Conservation (phyloP, 2,113 vertebrate species). For the Prolemur simus region DNA sequence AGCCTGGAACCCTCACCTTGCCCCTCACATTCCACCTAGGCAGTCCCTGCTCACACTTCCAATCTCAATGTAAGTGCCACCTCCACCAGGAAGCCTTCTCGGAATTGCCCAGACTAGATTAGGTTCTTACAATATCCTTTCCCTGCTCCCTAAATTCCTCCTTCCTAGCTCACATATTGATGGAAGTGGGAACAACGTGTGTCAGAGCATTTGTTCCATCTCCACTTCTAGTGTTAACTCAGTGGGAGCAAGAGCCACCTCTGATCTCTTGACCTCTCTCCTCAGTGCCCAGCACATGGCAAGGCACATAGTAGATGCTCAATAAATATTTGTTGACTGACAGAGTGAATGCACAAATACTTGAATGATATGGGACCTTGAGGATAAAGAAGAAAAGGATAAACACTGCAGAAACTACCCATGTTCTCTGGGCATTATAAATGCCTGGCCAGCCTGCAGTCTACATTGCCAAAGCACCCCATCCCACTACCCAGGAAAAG, state of each 20-base stretch:
- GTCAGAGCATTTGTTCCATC: not conserved
- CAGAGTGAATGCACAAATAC: not conserved
- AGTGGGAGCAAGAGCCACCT: not conserved
- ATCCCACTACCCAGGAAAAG: not conserved
- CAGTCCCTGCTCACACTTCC: not conserved
- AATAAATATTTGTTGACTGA: not conserved
- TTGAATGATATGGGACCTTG: not conserved
- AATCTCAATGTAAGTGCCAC: not conserved
- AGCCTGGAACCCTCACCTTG: not conserved
- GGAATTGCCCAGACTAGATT: not conserved
- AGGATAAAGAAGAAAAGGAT: not conserved
- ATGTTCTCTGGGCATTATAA: not conserved
- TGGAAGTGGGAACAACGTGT: fast-evolving
- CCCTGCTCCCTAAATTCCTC: not conserved
- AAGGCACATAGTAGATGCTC: not conserved
- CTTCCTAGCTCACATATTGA: not conserved
- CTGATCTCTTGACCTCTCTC: not conserved
- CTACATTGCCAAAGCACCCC: fast-evolving
- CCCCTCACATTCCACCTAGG: not conserved
- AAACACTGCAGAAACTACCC: not conserved
- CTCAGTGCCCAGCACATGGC: not conserved
- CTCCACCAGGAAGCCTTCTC: not conserved
- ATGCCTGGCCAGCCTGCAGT: not conserved
- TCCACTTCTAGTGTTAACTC: no score
- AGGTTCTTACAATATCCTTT: not conserved